Evolutionary conservation across 1,140 invertebrate genomes (phyloP).

Genomic region (Platorchestia sp.): DNA sequence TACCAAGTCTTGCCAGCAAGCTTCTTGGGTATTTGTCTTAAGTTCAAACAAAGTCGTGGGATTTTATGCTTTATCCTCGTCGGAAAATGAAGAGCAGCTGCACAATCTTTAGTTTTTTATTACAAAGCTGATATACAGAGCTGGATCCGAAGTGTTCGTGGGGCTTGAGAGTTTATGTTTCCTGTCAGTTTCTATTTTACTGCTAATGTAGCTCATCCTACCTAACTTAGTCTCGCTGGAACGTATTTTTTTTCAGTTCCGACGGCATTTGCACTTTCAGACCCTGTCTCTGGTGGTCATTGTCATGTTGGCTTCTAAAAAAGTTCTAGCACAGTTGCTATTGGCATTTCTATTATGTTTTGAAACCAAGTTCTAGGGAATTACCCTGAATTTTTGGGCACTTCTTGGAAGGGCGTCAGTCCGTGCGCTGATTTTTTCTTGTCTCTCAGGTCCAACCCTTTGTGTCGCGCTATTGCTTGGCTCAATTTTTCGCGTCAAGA

Average conservation of each 20-base stretch:
- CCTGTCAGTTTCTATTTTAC: neutral
- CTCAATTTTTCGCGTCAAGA: neutral
- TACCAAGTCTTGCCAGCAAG: neutral
- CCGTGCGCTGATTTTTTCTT: neutral
- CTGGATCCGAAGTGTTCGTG: neutral
- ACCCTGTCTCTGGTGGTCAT: neutral
- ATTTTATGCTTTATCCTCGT: neutral
- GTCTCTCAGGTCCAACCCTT: neutral
- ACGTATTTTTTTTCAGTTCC: neutral
- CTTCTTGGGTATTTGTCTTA: neutral
- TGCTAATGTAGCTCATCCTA: neutral
- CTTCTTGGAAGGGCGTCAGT: conserved; percentile 32
- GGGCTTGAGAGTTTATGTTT: neutral
- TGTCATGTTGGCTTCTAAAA: neutral
- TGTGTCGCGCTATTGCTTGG: neutral
- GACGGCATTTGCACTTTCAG: neutral
- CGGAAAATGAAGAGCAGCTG: neutral
- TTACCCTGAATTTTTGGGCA: neutral
- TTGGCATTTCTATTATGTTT: neutral
- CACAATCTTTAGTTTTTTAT: neutral
- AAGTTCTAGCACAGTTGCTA: neutral
- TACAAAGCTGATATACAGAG: no score
- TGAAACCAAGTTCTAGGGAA: neutral
- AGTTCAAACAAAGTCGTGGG: neutral
- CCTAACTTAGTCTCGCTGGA: neutral